Evolutionary conservation across 2,888 invertebrate species (phyloP).

Genomic region (Cephus pulcher): DNA sequence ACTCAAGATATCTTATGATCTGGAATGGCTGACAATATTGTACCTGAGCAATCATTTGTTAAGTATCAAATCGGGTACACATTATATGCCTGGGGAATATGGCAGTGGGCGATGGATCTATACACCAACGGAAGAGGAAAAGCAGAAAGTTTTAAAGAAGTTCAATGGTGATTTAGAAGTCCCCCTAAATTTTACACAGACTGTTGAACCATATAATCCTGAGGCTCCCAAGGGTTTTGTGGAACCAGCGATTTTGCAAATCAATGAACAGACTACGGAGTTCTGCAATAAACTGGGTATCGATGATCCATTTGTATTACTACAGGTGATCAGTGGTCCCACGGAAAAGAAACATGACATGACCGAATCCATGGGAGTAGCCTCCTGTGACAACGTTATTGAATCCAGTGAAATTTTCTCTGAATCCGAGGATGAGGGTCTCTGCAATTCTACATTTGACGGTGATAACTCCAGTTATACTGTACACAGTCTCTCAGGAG

Average conservation of each 20-base stretch:
- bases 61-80: slow-evolving; percentile 75
- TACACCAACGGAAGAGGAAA: slow-evolving; percentile 81
- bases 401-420: slow-evolving; percentile 6
- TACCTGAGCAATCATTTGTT: slow-evolving; percentile 89
- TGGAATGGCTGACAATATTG: slow-evolving; percentile 94
- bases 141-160: slow-evolving; percentile 72
- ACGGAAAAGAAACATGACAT: slow-evolving; percentile 6
- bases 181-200: slow-evolving; percentile 83
- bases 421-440: slow-evolving; percentile 4
- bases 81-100: slow-evolving; percentile 87
- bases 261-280: slow-evolving; percentile 77
- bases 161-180: slow-evolving; percentile 78
- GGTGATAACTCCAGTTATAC: not conserved
- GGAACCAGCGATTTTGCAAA: slow-evolving; percentile 60
- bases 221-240: slow-evolving; percentile 46
- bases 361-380: slow-evolving; percentile 15
- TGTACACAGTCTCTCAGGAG: not conserved
- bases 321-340: slow-evolving; percentile 54
- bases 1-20: slow-evolving; percentile 77
- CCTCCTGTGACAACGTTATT: slow-evolving; percentile 12
- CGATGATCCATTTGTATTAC: slow-evolving; percentile 82
- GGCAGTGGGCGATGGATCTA: slow-evolving; percentile 78
- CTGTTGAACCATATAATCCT: slow-evolving; percentile 75
- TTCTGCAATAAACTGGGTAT: slow-evolving; percentile 79
- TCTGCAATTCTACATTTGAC: not conserved